Conservation (phyloP, 2,888 invertebrate genomes). For the Meiosimyza platycephala region DNA sequence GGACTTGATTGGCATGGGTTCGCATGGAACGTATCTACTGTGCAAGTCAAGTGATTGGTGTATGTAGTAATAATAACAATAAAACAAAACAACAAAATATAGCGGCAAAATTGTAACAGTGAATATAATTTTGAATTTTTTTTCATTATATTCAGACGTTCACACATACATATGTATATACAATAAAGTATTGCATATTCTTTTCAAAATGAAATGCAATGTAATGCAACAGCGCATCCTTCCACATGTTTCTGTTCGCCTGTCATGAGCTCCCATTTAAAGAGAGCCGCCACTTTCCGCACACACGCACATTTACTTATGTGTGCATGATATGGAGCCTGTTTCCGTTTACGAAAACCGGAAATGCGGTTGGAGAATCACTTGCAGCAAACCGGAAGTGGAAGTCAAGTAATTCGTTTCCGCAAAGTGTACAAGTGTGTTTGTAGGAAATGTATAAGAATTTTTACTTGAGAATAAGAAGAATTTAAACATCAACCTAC, state of each 20-base stretch:
- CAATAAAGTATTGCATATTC: background rate
- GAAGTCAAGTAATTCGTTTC: too few relatives aligned
- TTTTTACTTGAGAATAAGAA: too few relatives aligned
- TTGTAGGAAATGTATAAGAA: too few relatives aligned
- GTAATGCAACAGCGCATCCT: constrained; percentile 10
- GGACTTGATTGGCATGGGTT: too few relatives aligned
- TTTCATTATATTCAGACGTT: background rate
- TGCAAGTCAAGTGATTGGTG: too few relatives aligned
- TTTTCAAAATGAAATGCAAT: constrained; percentile 6
- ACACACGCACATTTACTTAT: constrained; percentile 7
- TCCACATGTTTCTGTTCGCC: constrained; percentile 39
- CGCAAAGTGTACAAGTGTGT: too few relatives aligned
- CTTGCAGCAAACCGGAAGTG: background rate
- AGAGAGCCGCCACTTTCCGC: constrained; percentile 41
- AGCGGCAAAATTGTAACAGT: background rate
- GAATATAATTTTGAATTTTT: background rate
- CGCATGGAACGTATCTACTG: too few relatives aligned
- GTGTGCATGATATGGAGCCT: background rate
- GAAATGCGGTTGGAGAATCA: background rate
- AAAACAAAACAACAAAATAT: background rate
- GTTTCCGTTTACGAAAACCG: constrained; percentile 14
- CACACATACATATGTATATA: too few relatives aligned
- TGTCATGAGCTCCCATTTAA: constrained; percentile 47
- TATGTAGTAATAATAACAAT: background rate
- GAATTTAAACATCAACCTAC: too few relatives aligned